Base-by-base conservation (phyloP, 2,797 vertebrate species). In the Chromobotia macracanthus region DNA sequence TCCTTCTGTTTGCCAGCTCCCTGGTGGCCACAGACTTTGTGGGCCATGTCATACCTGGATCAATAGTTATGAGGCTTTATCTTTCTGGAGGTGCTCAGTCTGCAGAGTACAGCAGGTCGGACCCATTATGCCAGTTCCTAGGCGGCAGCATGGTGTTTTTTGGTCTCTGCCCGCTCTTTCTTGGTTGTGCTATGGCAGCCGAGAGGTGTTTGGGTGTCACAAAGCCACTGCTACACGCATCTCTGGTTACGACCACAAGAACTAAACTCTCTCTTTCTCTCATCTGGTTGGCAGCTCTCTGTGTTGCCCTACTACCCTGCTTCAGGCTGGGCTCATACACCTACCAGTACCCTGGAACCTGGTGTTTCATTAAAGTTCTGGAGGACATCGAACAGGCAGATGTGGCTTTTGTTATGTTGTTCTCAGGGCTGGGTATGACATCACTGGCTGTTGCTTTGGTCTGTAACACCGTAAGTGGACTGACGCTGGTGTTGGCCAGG, bases 121-220 rank as follows among this genome's bases (percentile, higher is more conserved):
- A 94, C 5, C 84, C 87, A 3, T 88, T 94, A 83, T 97, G 96
- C 85, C 92, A 95, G 87, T 95, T 97, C 82, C 88, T 97, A 56
- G 96, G 95, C 0, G 95, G 94, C 38, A 94, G 94, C 85, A 95
- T 97, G 96, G 95, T 97, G 21, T 97, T 97, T 83, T 97, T 97
- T 0, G 96, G 96, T 69, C 91, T 97, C 44, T 97, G 95, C 75
- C 95, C 96, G 0, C 94, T 96, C 50, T 94, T 97, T 77, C 91
- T 97, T 86, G 95, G 96, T 79, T 94, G 95, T 10, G 94, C 94
- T 72, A 96, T 97, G 95, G 95, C 96, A 0, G 93, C 94, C 0
- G 96, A 97, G 86, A 94, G 96, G 76, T 97, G 96, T 51, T 88
- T 96, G 68, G 95, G 95, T 0, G 93, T 97, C 38, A 97, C 95